A percentile compares a stretch with the other conserved stretches of the same genome.
These are phyloP conservation scores for Hybognathus amarus DNA, from an alignment of 2,797 vertebrate genomes.

Conservation along the genomic window DNA sequence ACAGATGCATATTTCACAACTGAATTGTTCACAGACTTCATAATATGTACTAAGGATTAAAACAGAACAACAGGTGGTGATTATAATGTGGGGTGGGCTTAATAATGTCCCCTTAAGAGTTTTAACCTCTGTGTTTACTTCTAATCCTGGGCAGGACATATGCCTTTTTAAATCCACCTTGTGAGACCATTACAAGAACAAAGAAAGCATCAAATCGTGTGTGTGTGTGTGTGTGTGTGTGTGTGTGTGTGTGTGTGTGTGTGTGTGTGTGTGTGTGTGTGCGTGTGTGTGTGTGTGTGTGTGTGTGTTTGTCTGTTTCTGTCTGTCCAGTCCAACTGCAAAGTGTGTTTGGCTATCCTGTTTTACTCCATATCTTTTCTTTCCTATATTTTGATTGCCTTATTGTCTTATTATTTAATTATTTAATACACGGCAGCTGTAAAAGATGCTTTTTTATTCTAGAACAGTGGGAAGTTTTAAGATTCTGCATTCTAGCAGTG, in stretches of 20 bases:
- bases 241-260: conserved; percentile 12
- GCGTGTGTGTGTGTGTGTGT: conserved; percentile 2
- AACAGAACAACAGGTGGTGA: conserved; percentile 49
- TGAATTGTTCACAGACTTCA: conserved; percentile 17
- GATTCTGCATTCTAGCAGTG: conserved; percentile 38
- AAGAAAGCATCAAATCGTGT: conserved; percentile 24
- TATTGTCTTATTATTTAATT: conserved; percentile 67
- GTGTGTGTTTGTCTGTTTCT: conserved; percentile 23
- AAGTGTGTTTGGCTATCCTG: conserved; percentile 32
- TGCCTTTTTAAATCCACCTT: conserved; percentile 32
- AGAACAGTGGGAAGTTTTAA: conserved; percentile 60
- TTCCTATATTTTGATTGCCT: conserved; percentile 58
- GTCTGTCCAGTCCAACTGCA: conserved; percentile 21
- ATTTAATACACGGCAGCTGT: conserved; percentile 62
- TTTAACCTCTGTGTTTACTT: conserved; percentile 35
- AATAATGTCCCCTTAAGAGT: conserved; percentile 29
- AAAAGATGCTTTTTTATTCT: conserved; percentile 68
- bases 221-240: conserved; percentile 22
- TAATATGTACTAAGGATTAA: conserved; percentile 38
- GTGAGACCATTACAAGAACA: conserved; percentile 24
- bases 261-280: too few relatives aligned
- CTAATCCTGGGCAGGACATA: conserved; percentile 32
- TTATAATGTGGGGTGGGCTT: conserved; percentile 37
- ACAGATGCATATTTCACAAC: conserved; percentile 21
- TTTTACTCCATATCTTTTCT: conserved; percentile 20